phyloP scores from a whole-genome alignment of 2,113 vertebrate genomes.

The Mellivora capensis region DNA sequence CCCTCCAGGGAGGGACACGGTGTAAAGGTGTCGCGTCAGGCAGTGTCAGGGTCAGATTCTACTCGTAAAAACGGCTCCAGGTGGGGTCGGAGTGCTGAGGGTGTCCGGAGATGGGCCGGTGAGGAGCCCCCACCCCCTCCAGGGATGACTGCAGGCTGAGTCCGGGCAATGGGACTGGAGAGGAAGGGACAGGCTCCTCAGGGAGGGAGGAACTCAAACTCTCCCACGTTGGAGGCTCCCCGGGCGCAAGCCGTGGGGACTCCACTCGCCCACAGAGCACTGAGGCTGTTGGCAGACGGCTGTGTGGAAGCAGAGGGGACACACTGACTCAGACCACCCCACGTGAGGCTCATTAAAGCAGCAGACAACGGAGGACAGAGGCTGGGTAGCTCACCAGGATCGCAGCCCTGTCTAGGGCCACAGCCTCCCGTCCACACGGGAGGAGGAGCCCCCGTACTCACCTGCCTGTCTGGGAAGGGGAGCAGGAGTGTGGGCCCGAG shows the following conservation, averaged over 20 bases:
- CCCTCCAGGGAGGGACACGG: not conserved
- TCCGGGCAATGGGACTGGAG: not conserved
- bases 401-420: not conserved
- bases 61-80: not conserved
- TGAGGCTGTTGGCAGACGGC: not conserved
- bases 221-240: not conserved
- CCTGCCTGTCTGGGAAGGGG: not conserved
- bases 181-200: not conserved
- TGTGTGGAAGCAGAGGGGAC: not conserved
- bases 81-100: not conserved
- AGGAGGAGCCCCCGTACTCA: not conserved
- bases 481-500: not conserved
- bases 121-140: not conserved
- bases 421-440: no score
- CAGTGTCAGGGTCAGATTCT: not conserved
- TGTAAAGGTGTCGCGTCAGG: not conserved
- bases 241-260: not conserved
- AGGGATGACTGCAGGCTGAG: not conserved
- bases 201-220: not conserved
- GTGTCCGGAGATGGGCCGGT: not conserved
- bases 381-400: not conserved
- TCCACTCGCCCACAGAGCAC: not conserved
- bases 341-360: not conserved
- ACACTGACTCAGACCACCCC: not conserved
- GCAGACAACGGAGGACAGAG: not conserved